Percentiles rank a stretch among this genome's conserved stretches.
Evolutionary conservation across 37 sponge, comb jelly and placozoan species (phyloP).

Genomic region (Dysidea cf. avara): DNA sequence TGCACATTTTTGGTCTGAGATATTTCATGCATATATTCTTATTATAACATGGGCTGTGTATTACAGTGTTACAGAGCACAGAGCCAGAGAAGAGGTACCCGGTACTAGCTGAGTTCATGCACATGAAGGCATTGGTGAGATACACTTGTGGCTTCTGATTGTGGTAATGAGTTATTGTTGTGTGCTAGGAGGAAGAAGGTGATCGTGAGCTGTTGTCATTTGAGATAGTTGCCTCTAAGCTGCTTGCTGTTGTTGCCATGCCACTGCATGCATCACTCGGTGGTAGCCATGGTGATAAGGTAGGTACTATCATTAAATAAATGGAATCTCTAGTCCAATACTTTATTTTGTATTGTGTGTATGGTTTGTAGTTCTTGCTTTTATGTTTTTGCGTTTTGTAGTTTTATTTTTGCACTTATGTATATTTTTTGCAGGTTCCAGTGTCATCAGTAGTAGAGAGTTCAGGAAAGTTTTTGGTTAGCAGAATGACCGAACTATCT

Average conservation of each 20-base stretch:
- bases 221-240: constrained; percentile 74
- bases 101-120: constrained; percentile 66
- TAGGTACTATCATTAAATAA: constrained; percentile 5
- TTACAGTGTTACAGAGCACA: constrained; percentile 61
- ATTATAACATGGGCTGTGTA: too few species aligned
- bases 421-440: not conserved
- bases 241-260: constrained; percentile 73
- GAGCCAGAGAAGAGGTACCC: constrained; percentile 58
- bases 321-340: constrained; percentile 4
- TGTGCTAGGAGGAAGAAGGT: constrained; percentile 48
- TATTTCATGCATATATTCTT: too few species aligned
- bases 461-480: constrained; percentile 61
- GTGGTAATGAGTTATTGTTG: not conserved
- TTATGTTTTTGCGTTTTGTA: too few species aligned
- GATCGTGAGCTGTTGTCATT: constrained; percentile 68
- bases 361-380: constrained; percentile 5
- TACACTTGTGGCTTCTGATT: not conserved
- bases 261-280: constrained; percentile 61
- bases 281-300: constrained; percentile 20
- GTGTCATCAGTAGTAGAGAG: constrained; percentile 51
- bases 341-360: constrained; percentile 15
- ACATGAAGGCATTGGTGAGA: constrained; percentile 61
- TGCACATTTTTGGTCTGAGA: too few species aligned
- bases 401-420: not conserved
- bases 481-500: constrained; percentile 74